phyloP scores from a whole-genome alignment of 2,888 invertebrate genomes.

The Idaea straminata region DNA sequence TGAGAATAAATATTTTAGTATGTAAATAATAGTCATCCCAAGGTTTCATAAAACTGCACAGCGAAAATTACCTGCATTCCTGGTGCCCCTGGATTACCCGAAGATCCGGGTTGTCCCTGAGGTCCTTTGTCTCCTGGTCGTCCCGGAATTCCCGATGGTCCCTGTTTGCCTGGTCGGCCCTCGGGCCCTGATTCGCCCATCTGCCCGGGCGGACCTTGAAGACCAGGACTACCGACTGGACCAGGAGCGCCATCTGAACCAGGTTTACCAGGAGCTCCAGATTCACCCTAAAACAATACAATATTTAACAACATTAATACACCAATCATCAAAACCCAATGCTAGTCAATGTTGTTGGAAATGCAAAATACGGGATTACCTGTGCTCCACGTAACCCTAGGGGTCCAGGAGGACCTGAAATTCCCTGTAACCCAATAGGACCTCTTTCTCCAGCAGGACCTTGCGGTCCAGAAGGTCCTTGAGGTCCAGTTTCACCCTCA shows the following conservation, averaged over 20 bases:
- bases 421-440: conserved; percentile 81
- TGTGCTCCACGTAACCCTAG: conserved; percentile 83
- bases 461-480: conserved; percentile 85
- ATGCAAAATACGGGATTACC: conserved; percentile 47
- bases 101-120: conserved; percentile 81
- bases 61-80: conserved; percentile 81
- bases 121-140: conserved; percentile 89
- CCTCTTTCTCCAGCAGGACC: conserved; percentile 86
- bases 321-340: neutral
- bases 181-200: conserved; percentile 81
- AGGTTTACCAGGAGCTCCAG: conserved; percentile 85
- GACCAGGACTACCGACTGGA: conserved; percentile 82
- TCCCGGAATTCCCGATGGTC: conserved; percentile 86
- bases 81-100: conserved; percentile 83
- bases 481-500: conserved; percentile 84
- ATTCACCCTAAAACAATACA: conserved; percentile 79
- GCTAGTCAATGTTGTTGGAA: too few species aligned
- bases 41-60: neutral
- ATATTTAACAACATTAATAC: neutral
- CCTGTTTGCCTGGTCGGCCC: conserved; percentile 84
- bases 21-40: neutral
- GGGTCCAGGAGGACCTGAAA: conserved; percentile 82
- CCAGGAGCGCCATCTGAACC: conserved; percentile 88
- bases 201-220: conserved; percentile 84
- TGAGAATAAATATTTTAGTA: neutral